Conservation (phyloP, 1,140 invertebrate species). For the Cydia splendana region DNA sequence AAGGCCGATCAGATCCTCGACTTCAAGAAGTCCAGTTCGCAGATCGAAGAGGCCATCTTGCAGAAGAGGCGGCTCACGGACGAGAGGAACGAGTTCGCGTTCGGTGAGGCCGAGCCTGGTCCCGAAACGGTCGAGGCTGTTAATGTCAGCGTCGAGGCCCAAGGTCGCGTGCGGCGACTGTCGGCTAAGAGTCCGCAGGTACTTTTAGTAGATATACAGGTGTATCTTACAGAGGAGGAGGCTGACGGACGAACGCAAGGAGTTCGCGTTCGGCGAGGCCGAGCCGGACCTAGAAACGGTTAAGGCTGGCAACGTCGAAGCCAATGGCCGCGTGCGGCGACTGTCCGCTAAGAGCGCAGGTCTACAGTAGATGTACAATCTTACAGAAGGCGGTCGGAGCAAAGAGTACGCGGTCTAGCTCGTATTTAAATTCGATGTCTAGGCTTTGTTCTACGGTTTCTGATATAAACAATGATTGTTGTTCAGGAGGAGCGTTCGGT, state of each 20-base stretch:
- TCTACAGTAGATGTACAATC: neutral
- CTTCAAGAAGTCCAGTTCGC: constrained; percentile 68
- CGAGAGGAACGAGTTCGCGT: constrained; percentile 18
- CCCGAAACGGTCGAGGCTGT: constrained; percentile 61
- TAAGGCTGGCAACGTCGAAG: constrained; percentile 60
- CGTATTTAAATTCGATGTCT: neutral
- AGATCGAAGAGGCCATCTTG: constrained; percentile 65
- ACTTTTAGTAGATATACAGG: neutral
- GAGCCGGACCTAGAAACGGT: constrained; percentile 50
- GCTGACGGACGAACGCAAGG: neutral
- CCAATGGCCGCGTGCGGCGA: constrained; percentile 42
- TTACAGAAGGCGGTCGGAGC: constrained; percentile 52
- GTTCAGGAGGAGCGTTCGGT: neutral
- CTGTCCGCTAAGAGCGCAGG: neutral
- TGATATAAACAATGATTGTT: neutral
- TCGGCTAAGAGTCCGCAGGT: constrained; percentile 8
- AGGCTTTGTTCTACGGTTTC: neutral
- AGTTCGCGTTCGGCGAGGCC: constrained; percentile 36
- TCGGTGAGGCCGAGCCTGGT: constrained; percentile 42
- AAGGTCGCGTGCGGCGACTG: constrained; percentile 38
- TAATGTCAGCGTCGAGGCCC: constrained; percentile 60
- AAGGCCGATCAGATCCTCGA: constrained; percentile 67
- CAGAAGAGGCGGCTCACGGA: constrained; percentile 40
- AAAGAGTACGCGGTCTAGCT: no score
- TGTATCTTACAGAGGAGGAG: constrained; percentile 43